phyloP scores from a whole-genome alignment of 2,888 invertebrate genomes.

The Sabatieria punctata region DNA sequence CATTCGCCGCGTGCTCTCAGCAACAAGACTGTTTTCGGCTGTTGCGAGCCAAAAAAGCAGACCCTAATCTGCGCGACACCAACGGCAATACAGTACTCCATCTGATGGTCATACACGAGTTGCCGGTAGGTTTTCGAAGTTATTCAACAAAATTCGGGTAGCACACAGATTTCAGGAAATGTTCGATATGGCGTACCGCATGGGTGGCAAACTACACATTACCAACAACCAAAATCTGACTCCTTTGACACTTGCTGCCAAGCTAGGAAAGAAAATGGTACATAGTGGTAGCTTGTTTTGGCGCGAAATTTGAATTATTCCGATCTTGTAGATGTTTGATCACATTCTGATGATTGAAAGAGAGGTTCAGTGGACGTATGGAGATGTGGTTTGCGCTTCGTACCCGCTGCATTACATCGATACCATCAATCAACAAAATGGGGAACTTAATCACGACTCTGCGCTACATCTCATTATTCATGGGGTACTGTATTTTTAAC shows the following conservation, averaged over 20 bases:
- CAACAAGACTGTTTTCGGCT: conserved; percentile 92
- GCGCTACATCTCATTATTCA: conserved; percentile 88
- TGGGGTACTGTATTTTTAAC: no score
- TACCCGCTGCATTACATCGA: conserved; percentile 79
- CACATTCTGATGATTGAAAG: conserved; percentile 87
- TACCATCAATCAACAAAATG: conserved; percentile 74
- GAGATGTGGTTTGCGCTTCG: conserved; percentile 79
- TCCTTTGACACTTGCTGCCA: conserved; percentile 78
- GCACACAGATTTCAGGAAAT: conserved; percentile 45
- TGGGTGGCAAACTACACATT: conserved; percentile 67
- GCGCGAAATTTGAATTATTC: no score
- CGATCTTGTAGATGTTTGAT: conserved; percentile 66
- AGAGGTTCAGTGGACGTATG: conserved; percentile 93
- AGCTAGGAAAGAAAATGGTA: conserved; percentile 68
- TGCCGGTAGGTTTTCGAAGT: conserved; percentile 45
- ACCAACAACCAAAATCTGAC: conserved; percentile 71
- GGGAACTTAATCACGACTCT: conserved; percentile 81
- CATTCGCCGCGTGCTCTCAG: conserved; percentile 85
- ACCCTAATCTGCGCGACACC: conserved; percentile 83
- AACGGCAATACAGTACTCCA: conserved; percentile 94
- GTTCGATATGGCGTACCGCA: conserved; percentile 84
- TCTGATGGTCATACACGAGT: conserved; percentile 86
- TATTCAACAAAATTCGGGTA: not conserved
- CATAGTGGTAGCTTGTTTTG: conserved; percentile 12
- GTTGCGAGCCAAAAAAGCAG: conserved; percentile 77